Percentiles rank a stretch among this genome's conserved stretches.
Evolutionary conservation across 1,140 invertebrate species (phyloP).

Genomic region (Leptopilina boulardi): DNA sequence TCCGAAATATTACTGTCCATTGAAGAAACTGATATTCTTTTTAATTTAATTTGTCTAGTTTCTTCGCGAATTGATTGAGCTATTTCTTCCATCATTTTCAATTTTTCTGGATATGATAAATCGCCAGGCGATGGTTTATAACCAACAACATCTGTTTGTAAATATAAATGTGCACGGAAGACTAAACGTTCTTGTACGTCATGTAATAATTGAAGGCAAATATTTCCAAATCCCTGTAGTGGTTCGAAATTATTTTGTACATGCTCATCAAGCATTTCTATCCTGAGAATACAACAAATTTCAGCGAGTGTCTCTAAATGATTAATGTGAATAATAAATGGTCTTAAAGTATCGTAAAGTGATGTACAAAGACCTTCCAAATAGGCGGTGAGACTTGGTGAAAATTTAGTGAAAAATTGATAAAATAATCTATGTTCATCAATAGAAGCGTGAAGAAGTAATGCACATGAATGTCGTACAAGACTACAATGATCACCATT

Average conservation of each 20-base stretch:
- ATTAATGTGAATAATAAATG: conserved; percentile 97
- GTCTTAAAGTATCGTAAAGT: conserved; percentile 95
- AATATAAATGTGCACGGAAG: conserved; percentile 95
- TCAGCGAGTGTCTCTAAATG: conserved; percentile 98
- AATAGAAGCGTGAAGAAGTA: conserved; percentile 93
- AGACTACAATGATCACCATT: conserved; percentile 92
- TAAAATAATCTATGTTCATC: conserved; percentile 94
- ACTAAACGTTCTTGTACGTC: conserved; percentile 98
- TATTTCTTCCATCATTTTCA: conserved; percentile 95
- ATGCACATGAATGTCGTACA: conserved; percentile 90
- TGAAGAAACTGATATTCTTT: conserved; percentile 68
- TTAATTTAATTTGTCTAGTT: conserved; percentile 64
- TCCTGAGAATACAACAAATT: conserved; percentile 93
- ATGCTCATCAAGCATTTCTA: conserved; percentile 97
- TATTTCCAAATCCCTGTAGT: conserved; percentile 88
- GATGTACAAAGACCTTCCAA: conserved; percentile 91
- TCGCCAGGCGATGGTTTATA: conserved; percentile 95
- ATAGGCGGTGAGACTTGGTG: conserved; percentile 82
- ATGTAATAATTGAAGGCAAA: conserved; percentile 92
- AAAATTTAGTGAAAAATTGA: conserved; percentile 89
- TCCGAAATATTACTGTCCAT: conserved; percentile 60
- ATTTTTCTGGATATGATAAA: conserved; percentile 97
- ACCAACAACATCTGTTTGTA: conserved; percentile 92
- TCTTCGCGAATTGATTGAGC: conserved; percentile 71
- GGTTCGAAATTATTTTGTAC: conserved; percentile 87